phyloP scores from a whole-genome alignment of 2,797 vertebrate genomes.

The Sebastolobus altivelis region DNA sequence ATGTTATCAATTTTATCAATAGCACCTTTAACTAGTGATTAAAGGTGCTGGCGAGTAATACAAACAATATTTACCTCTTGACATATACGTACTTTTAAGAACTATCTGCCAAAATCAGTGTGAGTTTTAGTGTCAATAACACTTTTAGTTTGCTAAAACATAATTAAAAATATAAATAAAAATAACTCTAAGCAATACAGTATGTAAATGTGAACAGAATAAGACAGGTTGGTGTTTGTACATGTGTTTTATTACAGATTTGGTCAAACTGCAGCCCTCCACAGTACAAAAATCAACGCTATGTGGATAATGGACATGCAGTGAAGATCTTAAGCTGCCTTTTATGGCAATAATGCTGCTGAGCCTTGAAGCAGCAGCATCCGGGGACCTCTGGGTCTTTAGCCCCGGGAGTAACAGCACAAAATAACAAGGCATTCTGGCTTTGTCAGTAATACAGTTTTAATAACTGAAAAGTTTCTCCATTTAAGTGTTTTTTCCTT shows the following conservation, averaged over 20 bases:
- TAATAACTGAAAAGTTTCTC: not conserved
- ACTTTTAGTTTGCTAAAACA: not conserved
- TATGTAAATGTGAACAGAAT: not conserved
- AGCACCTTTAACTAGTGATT: not conserved
- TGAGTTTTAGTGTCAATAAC: not conserved
- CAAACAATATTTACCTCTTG: not conserved
- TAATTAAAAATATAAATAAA: not conserved
- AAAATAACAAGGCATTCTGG: conserved; percentile 32
- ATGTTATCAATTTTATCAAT: too few relatives aligned
- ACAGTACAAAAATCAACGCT: conserved; percentile 33
- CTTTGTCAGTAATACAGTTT: conserved; percentile 22
- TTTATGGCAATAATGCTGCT: conserved; percentile 81
- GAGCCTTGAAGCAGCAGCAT: conserved; percentile 61
- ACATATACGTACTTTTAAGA: not conserved
- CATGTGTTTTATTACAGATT: conserved; percentile 7
- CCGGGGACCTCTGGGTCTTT: conserved; percentile 61
- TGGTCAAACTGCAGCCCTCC: not conserved
- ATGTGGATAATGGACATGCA: conserved; percentile 49
- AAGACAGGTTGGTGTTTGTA: not conserved
- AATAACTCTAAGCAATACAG: not conserved
- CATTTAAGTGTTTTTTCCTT: not conserved
- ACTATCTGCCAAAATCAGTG: not conserved
- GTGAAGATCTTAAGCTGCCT: conserved; percentile 75
- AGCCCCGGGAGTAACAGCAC: conserved; percentile 29
- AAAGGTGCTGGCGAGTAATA: not conserved